A percentile compares a stretch with the other conserved stretches of the same genome.
These are phyloP conservation scores for Nebria salina DNA, from an alignment of 2,888 invertebrate genomes.

Conservation along the genomic window DNA sequence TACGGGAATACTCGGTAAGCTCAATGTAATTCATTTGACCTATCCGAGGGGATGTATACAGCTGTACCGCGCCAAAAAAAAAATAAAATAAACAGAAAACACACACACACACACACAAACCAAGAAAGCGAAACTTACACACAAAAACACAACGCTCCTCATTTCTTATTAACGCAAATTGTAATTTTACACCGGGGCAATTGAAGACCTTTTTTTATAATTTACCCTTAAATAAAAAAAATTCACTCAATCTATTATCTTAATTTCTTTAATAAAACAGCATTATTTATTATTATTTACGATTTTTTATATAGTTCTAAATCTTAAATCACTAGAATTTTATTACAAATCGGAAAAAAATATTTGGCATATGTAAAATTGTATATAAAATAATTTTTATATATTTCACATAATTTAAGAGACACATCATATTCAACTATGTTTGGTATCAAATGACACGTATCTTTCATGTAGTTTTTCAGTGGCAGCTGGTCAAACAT, in stretches of 20 bases:
- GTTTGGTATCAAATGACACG: not conserved
- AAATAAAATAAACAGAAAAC: slow-evolving; percentile 8
- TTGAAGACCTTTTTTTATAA: not conserved
- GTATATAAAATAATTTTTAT: too few relatives aligned
- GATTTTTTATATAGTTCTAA: too few relatives aligned
- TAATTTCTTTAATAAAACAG: not conserved
- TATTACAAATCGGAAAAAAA: too few relatives aligned
- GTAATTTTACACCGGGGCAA: not conserved
- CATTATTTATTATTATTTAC: not conserved
- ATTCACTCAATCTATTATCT: not conserved
- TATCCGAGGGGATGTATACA: slow-evolving; percentile 14
- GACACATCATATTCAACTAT: not conserved
- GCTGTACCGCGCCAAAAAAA: not conserved
- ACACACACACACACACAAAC: not conserved
- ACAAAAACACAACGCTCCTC: not conserved
- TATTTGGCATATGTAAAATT: too few relatives aligned
- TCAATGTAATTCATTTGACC: slow-evolving; percentile 20
- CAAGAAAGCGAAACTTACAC: not conserved
- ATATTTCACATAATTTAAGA: not conserved
- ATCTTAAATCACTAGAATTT: too few relatives aligned
- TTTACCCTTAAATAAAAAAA: not conserved
- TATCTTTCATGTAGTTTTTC: not conserved
- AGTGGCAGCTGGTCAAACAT: not conserved
- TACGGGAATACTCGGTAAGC: slow-evolving; percentile 4
- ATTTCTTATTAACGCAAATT: slow-evolving; percentile 3